Percentiles rank a stretch among this genome's conserved stretches.
These are phyloP conservation scores for Zoanthus gigantus DNA, from an alignment of 92 coral and sea anemone genomes.

Conservation along the genomic window DNA sequence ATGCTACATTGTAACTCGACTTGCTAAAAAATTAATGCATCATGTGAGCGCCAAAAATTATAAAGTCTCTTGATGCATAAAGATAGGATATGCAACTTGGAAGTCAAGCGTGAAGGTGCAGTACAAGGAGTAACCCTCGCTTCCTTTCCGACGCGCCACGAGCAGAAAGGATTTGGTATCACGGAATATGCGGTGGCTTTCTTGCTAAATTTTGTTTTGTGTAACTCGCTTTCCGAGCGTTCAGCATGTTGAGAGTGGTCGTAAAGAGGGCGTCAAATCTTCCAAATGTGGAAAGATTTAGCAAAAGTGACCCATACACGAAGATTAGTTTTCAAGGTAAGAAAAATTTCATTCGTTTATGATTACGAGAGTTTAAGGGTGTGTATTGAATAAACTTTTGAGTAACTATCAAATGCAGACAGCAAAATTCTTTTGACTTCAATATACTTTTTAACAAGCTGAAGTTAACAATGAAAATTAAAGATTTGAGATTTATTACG, in stretches of 20 bases:
- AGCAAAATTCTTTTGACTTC: not conserved
- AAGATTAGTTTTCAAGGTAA: slow-evolving; percentile 67
- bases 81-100: slow-evolving; percentile 13
- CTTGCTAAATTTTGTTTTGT: not conserved
- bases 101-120: slow-evolving; percentile 36
- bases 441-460: not conserved
- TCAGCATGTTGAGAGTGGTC: slow-evolving; percentile 36
- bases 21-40: not conserved
- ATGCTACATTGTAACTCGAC: not conserved
- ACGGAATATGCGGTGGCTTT: not conserved
- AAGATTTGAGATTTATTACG: not conserved
- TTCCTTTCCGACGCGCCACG: not conserved
- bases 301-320: slow-evolving; percentile 65
- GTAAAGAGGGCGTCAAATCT: slow-evolving; percentile 51
- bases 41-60: not conserved
- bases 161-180: not conserved
- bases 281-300: slow-evolving; percentile 67
- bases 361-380: not conserved
- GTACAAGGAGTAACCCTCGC: not conserved
- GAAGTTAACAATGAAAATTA: too few species aligned
- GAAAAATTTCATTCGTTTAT: slow-evolving; percentile 31
- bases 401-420: not conserved
- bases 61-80: slow-evolving; percentile 8
- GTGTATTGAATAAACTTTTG: not conserved
- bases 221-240: not conserved